Evolutionary conservation across 2,113 vertebrate species (phyloP).

Genomic region (Sander vitreus): DNA sequence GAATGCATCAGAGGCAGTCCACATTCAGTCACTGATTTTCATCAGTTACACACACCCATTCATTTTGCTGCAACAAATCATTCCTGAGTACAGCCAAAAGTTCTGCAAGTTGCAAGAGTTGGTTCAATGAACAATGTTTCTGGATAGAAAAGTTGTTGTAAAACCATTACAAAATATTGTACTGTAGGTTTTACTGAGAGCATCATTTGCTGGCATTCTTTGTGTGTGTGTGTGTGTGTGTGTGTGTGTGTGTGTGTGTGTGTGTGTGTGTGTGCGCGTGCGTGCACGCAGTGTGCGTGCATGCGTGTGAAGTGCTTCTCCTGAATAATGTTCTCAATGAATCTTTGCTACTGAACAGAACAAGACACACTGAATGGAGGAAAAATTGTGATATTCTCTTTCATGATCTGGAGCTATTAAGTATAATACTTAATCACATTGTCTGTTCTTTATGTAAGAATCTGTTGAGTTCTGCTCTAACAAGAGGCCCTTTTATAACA

Average conservation of each 20-base stretch:
- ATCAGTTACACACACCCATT: neutral
- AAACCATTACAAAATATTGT: neutral
- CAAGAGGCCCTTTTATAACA: neutral
- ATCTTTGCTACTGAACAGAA: conserved; percentile 33
- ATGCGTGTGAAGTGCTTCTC: conserved; percentile 4
- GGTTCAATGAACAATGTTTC: neutral
- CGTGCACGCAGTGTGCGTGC: too few species aligned
- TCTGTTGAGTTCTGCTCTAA: neutral
- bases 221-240: neutral
- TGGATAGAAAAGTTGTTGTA: neutral
- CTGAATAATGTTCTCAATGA: conserved; percentile 6
- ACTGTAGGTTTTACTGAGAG: neutral
- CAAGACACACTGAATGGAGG: conserved; percentile 4
- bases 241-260: neutral
- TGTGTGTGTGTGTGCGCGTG: neutral
- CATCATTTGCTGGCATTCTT: conserved; percentile 4
- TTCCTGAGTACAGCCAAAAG: neutral
- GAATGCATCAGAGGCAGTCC: neutral
- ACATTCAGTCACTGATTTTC: neutral
- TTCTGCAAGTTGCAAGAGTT: neutral
- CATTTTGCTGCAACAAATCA: neutral
- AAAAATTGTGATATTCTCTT: conserved; percentile 19
- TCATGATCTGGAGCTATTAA: neutral
- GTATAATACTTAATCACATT: conserved; percentile 6
- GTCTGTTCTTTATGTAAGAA: neutral